Base-by-base conservation (phyloP, 2,113 vertebrate genomes). In the Poeciliopsis occidentalis region DNA sequence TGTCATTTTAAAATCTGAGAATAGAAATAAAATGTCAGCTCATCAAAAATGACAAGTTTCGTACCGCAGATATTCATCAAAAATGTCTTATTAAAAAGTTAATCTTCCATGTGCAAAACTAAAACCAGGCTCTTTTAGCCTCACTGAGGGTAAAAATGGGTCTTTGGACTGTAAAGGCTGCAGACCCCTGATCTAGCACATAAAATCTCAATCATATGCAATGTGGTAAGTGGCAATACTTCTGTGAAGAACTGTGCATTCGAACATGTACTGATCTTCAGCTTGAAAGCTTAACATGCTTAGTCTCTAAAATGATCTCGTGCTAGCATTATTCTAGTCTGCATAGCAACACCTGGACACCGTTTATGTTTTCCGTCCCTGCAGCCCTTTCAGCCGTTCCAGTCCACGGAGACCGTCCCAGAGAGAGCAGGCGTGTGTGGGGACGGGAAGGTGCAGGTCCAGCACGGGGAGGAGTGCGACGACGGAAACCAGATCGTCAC, bases 401-500 rank as follows among this genome's bases (percentile, higher is more conserved):
- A 96, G 74, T 95, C 95, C 0, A 79, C 93, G 75, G 95, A 95
- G 88, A 95, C 94, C 39, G 86, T 86, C 17, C 47, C 89, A 0
- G 89, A 93, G 74, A 1, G 67, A 85, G 8, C 80, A 1, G 93
- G 94, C 31, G 82, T 67, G 22, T 98, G 97, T 6, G 97, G 97
- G 22, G 97, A 98, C 0, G 96, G 97, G 24, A 88, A 96, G 32
- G 86, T 97, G 39, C 97, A 98, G 92, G 83, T 92, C 0, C 87
- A 91, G 73, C 89, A 91, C 0, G 96, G 95, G 54, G 97, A 98
- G 68, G 96, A 97, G 88, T 98, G 97, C 47, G 97, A 98, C 0
- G 97, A 98, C 0, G 96, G 96, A 61, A 98, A 98, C 31, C 79
- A 87, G 0, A 80, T 96, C 1, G 90, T 93, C 75, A 95, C 95